Conservation (phyloP, 2,888 invertebrate genomes). For the Andrena fulva region DNA sequence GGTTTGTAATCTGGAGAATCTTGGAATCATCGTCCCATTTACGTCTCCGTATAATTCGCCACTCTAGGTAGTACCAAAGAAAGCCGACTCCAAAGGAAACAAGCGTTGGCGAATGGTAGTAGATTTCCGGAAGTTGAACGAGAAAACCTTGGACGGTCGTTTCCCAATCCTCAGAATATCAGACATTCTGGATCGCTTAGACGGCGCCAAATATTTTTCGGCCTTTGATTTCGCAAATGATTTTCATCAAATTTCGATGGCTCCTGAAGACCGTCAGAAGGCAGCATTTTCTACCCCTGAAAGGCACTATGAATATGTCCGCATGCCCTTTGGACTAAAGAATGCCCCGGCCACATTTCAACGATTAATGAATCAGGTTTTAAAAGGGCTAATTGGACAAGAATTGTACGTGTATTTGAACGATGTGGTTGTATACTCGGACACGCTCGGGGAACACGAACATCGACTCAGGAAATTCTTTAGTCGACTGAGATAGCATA, state of each 20-base stretch:
- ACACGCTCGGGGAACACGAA: neutral
- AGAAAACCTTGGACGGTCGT: neutral
- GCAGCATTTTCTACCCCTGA: neutral
- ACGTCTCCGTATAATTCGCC: neutral
- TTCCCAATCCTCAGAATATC: neutral
- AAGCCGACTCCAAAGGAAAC: neutral
- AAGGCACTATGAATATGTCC: neutral
- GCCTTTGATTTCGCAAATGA: neutral
- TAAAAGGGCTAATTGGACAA: neutral
- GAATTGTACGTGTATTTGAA: neutral
- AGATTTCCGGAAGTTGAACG: neutral
- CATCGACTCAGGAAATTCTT: neutral
- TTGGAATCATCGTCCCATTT: neutral
- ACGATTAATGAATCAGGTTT: neutral
- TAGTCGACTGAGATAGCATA: neutral
- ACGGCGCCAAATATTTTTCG: neutral
- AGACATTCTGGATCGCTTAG: neutral
- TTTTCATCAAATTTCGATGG: neutral
- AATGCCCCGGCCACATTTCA: neutral
- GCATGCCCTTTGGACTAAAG: neutral
- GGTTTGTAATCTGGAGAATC: neutral
- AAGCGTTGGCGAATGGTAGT: constrained; percentile 1
- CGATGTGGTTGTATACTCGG: neutral
- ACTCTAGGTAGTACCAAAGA: neutral
- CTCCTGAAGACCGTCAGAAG: neutral